Evolutionary conservation across 2,888 invertebrate species (phyloP).

Genomic region (Agrenia bidenticulata): DNA sequence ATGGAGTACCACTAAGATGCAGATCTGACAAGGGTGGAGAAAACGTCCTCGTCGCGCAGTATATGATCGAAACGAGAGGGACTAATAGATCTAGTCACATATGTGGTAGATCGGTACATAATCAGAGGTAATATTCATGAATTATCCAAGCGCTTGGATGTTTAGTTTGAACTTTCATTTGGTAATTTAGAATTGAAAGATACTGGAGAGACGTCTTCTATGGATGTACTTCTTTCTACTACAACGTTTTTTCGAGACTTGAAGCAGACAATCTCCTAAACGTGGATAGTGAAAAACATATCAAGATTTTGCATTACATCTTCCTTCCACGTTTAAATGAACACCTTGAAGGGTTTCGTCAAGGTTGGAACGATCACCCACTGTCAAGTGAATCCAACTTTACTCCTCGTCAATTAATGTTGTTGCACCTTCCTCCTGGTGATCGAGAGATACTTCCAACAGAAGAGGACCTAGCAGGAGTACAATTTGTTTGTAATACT

Average conservation of each 20-base stretch:
- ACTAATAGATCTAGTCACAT: conserved; percentile 26
- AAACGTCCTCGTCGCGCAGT: conserved; percentile 31
- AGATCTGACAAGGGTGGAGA: conserved; percentile 37
- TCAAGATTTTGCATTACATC: conserved; percentile 17
- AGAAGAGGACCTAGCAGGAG: too few species aligned
- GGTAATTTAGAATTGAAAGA: conserved; percentile 29
- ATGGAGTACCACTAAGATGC: conserved; percentile 28
- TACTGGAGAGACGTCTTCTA: conserved; percentile 37
- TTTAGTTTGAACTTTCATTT: not conserved
- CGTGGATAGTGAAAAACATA: conserved; percentile 22
- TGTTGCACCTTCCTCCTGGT: conserved; percentile 20
- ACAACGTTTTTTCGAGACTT: conserved; percentile 11
- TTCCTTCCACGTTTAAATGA: conserved; percentile 31
- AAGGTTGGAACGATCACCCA: conserved; percentile 32
- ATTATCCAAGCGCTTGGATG: not conserved
- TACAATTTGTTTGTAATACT: not conserved
- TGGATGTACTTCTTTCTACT: conserved; percentile 21
- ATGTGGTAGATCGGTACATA: conserved; percentile 37
- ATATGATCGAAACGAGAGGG: conserved; percentile 31
- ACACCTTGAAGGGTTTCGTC: conserved; percentile 15
- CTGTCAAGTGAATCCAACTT: conserved; percentile 24
- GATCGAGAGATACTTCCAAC: not conserved
- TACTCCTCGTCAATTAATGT: conserved; percentile 28
- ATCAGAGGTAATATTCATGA: conserved; percentile 36
- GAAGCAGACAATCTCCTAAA: conserved; percentile 18